These are phyloP conservation scores for Cynocephalus volans DNA, from an alignment of 2,113 vertebrate species.

Conservation along the genomic window DNA sequence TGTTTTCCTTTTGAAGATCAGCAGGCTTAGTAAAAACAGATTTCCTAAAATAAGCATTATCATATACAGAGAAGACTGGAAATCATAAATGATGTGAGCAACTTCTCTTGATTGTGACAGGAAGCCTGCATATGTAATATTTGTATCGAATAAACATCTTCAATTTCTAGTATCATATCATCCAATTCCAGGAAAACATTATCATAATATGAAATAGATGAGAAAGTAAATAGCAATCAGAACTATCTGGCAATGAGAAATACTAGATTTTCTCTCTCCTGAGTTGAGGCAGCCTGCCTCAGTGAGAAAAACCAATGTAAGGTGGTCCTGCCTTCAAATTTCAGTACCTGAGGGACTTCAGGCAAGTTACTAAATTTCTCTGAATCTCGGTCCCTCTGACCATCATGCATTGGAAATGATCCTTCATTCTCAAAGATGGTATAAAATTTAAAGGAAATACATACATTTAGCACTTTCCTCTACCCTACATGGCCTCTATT, in stretches of 20 bases:
- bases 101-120: slow-evolving; percentile 77
- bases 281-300: background rate
- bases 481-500: too few relatives aligned
- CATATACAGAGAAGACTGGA: slow-evolving; percentile 78
- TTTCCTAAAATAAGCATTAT: slow-evolving; percentile 81
- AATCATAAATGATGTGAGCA: slow-evolving; percentile 75
- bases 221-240: slow-evolving; percentile 77
- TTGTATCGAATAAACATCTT: slow-evolving; percentile 84
- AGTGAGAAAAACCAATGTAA: background rate
- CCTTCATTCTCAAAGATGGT: background rate
- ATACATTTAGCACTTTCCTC: background rate
- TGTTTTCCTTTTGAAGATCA: slow-evolving; percentile 64
- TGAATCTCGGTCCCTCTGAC: background rate
- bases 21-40: slow-evolving; percentile 52
- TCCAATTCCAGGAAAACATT: slow-evolving; percentile 86
- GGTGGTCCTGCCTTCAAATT: background rate
- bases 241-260: slow-evolving; percentile 62
- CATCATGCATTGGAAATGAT: background rate
- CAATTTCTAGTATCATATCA: slow-evolving; percentile 84
- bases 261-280: slow-evolving; percentile 28
- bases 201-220: slow-evolving; percentile 85
- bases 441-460: background rate
- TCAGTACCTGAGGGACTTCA: background rate
- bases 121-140: slow-evolving; percentile 80
- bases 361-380: background rate